A percentile compares a stretch with the other conserved stretches of the same genome.
Evolutionary conservation across 2,888 invertebrate genomes (phyloP).

Genomic region (Coronaproctus castanopsis): DNA sequence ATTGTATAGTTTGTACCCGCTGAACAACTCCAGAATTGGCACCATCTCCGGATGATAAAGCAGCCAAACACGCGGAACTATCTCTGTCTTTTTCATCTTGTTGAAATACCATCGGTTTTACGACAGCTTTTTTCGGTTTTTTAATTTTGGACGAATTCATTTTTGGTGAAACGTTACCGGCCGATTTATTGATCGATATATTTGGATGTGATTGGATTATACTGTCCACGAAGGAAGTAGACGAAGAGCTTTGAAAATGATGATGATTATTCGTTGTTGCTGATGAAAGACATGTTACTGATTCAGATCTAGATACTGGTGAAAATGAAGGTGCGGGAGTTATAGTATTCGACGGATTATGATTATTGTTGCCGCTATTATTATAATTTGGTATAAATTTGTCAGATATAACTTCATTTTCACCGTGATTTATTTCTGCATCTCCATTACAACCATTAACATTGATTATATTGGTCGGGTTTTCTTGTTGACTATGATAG

Average conservation of each 20-base stretch:
- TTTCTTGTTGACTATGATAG: background rate
- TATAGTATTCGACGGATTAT: too few relatives aligned
- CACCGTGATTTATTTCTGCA: background rate
- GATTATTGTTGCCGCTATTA: too few relatives aligned
- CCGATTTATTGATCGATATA: constrained; percentile 21
- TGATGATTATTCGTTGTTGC: constrained; percentile 8
- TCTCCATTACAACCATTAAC: background rate
- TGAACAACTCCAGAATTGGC: constrained; percentile 27
- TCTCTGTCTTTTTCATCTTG: constrained; percentile 19
- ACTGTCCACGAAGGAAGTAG: constrained; percentile 20
- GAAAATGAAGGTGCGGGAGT: too few relatives aligned
- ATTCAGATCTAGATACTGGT: constrained; percentile 7
- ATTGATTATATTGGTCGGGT: background rate
- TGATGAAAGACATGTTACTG: too few relatives aligned
- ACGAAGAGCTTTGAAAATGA: constrained; percentile 11
- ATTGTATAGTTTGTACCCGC: constrained; percentile 48
- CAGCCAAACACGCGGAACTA: constrained; percentile 20
- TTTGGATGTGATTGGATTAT: constrained; percentile 23
- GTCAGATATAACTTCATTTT: background rate
- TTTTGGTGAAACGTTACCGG: constrained; percentile 13
- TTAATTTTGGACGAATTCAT: constrained; percentile 8
- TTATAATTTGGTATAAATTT: too few relatives aligned
- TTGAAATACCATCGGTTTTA: constrained; percentile 23
- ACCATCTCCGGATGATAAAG: constrained; percentile 17
- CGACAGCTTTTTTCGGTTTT: constrained; percentile 21